A percentile compares a stretch with the other conserved stretches of the same genome.
Evolutionary conservation across 1,140 invertebrate genomes (phyloP).

Genomic region (Daktulosphaira vitifoliae): DNA sequence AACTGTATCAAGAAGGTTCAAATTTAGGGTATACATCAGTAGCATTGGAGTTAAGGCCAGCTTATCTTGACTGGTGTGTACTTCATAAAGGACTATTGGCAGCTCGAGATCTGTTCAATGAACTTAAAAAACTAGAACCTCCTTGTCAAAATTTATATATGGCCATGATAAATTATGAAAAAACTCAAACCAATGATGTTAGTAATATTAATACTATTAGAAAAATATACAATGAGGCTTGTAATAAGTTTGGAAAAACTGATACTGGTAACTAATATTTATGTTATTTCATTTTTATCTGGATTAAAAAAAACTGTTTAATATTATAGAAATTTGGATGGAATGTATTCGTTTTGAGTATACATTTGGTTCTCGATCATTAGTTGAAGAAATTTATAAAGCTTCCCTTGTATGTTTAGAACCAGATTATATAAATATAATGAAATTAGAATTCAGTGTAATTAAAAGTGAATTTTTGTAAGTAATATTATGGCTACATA

Average conservation of each 20-base stretch:
- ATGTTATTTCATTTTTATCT: no score
- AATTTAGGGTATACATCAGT: not conserved
- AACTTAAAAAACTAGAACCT: not conserved
- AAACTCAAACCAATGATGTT: no score
- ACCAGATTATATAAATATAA: not conserved
- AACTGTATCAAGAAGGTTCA: not conserved
- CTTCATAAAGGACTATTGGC: not conserved
- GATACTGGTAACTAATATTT: not conserved
- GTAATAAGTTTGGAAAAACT: not conserved
- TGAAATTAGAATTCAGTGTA: not conserved
- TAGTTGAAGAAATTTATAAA: not conserved
- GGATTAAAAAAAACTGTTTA: no score
- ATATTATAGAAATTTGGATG: not conserved
- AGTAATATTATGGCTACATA: not conserved
- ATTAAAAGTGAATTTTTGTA: not conserved
- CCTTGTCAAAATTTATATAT: not conserved
- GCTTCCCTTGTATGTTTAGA: not conserved
- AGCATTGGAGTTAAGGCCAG: not conserved
- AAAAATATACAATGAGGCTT: not conserved
- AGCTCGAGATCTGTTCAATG: not conserved
- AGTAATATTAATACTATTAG: no score
- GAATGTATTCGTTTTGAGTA: slow-evolving; percentile 4
- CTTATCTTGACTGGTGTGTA: not conserved
- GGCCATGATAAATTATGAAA: not conserved
- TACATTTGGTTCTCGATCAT: not conserved